These are phyloP conservation scores for Biston stratarius DNA, from an alignment of 2,888 invertebrate species.

Conservation along the genomic window DNA sequence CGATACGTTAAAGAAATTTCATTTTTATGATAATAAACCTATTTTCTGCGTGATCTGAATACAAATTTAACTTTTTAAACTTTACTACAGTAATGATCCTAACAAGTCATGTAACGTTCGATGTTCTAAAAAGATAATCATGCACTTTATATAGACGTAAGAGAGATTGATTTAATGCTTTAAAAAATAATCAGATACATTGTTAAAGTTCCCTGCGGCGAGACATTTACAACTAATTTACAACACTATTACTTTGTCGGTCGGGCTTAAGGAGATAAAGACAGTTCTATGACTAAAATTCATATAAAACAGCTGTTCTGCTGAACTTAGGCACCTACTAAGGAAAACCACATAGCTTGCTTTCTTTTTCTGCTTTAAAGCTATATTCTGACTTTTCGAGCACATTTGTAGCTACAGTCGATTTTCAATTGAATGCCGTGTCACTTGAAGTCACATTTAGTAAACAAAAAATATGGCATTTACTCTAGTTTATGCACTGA, in stretches of 20 bases:
- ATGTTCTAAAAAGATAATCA: conserved; percentile 37
- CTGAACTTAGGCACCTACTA: too few relatives aligned
- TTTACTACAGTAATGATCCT: conserved; percentile 14
- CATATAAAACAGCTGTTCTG: not conserved
- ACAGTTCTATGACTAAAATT: not conserved
- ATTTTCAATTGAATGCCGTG: too few relatives aligned
- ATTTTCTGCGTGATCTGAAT: conserved; percentile 24
- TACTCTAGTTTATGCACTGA: too few relatives aligned
- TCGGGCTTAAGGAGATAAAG: not conserved
- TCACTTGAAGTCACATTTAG: too few relatives aligned
- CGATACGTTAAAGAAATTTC: too few relatives aligned
- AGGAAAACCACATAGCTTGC: too few relatives aligned
- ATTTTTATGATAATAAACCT: too few relatives aligned
- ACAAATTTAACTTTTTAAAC: conserved; percentile 28
- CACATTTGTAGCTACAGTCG: too few relatives aligned
- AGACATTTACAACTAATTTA: conserved; percentile 5
- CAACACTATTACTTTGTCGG: too few relatives aligned
- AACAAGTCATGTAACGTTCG: conserved; percentile 30
- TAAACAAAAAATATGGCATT: too few relatives aligned
- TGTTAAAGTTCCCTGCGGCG: conserved; percentile 15
- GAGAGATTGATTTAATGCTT: conserved; percentile 25
- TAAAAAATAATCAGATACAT: conserved; percentile 11
- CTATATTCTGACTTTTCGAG: too few relatives aligned
- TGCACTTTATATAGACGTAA: conserved; percentile 23
- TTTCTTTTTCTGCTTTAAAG: too few relatives aligned